Evolutionary conservation across 2,888 invertebrate species (phyloP).

Genomic region (Drosophila cognata): DNA sequence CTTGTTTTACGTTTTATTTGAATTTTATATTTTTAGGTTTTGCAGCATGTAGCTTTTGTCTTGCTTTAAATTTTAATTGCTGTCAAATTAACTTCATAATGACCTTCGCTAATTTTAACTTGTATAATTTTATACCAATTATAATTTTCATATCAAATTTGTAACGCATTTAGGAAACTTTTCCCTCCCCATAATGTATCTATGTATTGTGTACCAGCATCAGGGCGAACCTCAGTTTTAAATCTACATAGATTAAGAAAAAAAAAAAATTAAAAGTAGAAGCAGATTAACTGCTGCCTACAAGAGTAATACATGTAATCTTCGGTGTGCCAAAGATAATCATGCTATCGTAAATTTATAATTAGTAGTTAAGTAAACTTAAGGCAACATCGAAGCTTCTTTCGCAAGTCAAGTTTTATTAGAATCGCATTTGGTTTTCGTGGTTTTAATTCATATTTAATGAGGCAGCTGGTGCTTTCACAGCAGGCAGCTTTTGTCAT

Average conservation of each 20-base stretch:
- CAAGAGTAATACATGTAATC: not conserved
- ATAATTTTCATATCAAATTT: not conserved
- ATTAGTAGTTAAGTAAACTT: not conserved
- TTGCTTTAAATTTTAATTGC: not conserved
- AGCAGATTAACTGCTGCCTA: not conserved
- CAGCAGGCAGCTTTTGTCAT: conserved; percentile 56
- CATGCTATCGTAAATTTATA: not conserved
- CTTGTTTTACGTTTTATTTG: not conserved
- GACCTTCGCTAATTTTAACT: not conserved
- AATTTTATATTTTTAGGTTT: not conserved
- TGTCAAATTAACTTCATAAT: not conserved
- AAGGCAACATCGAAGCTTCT: not conserved
- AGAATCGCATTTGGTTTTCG: not conserved
- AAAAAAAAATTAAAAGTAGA: not conserved
- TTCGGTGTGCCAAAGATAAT: not conserved
- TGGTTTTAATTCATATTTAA: conserved; percentile 6
- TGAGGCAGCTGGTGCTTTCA: conserved; percentile 5
- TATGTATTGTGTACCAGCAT: not conserved
- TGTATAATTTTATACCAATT: not conserved
- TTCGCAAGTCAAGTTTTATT: conserved; percentile 1
- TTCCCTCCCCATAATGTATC: not conserved
- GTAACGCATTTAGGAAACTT: not conserved
- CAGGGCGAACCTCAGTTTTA: not conserved
- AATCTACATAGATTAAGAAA: no score
- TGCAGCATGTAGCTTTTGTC: not conserved